phyloP scores from a whole-genome alignment of 2,888 invertebrate species.

The Callyntrura sp. region DNA sequence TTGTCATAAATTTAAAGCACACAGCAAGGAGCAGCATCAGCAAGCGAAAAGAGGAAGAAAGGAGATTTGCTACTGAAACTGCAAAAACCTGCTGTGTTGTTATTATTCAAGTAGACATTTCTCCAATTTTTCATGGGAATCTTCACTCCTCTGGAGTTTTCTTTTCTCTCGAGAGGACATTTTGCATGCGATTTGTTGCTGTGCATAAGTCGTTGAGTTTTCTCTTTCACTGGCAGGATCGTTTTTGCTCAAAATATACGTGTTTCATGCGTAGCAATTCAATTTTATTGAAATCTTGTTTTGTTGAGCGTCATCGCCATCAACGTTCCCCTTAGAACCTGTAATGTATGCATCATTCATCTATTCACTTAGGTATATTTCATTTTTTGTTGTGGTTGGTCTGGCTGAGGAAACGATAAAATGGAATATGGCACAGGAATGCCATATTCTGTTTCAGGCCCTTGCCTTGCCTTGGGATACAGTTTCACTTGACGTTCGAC shows the following conservation, averaged over 20 bases:
- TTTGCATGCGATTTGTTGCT: background rate
- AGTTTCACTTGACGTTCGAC: constrained; percentile 28
- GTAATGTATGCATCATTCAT: no score
- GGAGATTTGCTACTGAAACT: no score
- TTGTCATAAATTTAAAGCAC: constrained; percentile 43
- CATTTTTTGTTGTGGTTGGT: background rate
- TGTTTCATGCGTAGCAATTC: background rate
- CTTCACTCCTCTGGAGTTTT: background rate
- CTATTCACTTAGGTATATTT: background rate
- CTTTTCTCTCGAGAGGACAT: background rate
- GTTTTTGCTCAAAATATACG: no score
- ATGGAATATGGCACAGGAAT: background rate
- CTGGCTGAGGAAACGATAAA: background rate
- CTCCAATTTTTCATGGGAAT: background rate
- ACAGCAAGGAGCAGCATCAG: constrained; percentile 6
- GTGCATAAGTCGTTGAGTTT: background rate
- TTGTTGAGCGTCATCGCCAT: background rate
- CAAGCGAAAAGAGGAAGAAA: background rate
- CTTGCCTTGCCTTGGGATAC: no score
- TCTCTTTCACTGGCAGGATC: background rate
- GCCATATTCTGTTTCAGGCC: no score
- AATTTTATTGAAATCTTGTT: constrained; percentile 43
- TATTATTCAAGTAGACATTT: background rate
- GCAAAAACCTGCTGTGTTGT: background rate
- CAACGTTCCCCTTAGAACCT: no score